Conservation (phyloP, 2,888 invertebrate species). For the Odontocerum albicorne region DNA sequence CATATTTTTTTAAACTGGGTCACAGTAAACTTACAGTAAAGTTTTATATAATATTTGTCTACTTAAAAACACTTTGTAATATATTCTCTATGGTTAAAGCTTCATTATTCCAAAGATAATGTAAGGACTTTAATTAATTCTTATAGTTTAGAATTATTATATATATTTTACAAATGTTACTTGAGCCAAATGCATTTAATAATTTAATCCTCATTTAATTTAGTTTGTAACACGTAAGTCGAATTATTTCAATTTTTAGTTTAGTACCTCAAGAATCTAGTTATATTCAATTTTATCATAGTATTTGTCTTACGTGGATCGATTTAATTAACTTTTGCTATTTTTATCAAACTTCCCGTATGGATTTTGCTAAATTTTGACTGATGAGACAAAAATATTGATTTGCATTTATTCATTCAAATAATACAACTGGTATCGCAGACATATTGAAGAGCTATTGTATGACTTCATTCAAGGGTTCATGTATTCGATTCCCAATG, state of each 20-base stretch:
- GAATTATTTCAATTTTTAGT: not conserved
- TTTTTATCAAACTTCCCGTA: too few species aligned
- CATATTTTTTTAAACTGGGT: not conserved
- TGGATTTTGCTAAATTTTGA: too few species aligned
- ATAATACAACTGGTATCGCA: too few species aligned
- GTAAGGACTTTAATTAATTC: slow-evolving; percentile 27
- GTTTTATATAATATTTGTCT: slow-evolving; percentile 36
- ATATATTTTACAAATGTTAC: slow-evolving; percentile 3
- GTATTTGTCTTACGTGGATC: too few species aligned
- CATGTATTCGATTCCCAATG: too few species aligned
- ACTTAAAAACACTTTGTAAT: slow-evolving; percentile 48
- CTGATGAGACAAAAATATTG: too few species aligned
- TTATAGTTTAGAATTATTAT: not conserved
- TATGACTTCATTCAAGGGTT: too few species aligned
- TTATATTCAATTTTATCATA: too few species aligned
- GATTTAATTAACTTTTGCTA: too few species aligned
- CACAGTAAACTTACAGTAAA: not conserved
- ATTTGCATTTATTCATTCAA: too few species aligned
- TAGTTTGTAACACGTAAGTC: not conserved
- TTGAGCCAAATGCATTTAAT: slow-evolving; percentile 1
- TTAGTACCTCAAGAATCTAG: too few species aligned
- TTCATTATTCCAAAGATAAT: slow-evolving; percentile 36
- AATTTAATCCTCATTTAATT: slow-evolving; percentile 7
- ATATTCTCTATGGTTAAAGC: slow-evolving; percentile 39
- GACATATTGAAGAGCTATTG: too few species aligned